These are phyloP conservation scores for Apocheima hispidaria DNA, from an alignment of 2,888 invertebrate genomes.

Conservation along the genomic window DNA sequence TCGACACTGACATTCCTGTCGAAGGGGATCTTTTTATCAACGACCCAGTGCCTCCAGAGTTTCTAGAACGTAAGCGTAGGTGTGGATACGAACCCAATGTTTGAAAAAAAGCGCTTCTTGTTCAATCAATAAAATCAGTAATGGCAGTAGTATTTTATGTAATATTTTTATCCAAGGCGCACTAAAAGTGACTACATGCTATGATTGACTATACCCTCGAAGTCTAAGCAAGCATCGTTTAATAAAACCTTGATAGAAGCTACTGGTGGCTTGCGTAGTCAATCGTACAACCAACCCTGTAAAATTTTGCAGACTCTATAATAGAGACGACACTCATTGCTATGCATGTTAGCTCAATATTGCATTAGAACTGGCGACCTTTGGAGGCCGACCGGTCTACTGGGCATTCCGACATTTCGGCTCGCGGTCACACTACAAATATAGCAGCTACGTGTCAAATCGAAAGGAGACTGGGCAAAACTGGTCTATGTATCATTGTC, in stretches of 20 bases:
- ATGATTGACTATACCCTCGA: no score
- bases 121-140: background rate
- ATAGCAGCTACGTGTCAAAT: background rate
- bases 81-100: background rate
- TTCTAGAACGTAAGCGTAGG: background rate
- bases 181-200: no score
- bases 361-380: conserved; percentile 34
- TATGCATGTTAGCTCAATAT: conserved; percentile 11
- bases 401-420: conserved; percentile 26
- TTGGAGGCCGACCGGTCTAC: conserved; percentile 33
- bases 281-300: background rate
- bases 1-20: background rate
- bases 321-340: conserved; percentile 9
- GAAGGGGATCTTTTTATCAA: background rate
- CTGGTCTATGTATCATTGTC: no score
- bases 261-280: background rate
- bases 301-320: background rate
- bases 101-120: background rate
- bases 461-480: no score
- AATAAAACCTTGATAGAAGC: no score
- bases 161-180: no score
- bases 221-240: no score
- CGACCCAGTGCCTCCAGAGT: background rate
- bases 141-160: background rate
- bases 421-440: conserved; percentile 6